A percentile compares a stretch with the other conserved stretches of the same genome.
Conservation (phyloP, 2,113 vertebrate species). For the Erinaceus europaeus region DNA sequence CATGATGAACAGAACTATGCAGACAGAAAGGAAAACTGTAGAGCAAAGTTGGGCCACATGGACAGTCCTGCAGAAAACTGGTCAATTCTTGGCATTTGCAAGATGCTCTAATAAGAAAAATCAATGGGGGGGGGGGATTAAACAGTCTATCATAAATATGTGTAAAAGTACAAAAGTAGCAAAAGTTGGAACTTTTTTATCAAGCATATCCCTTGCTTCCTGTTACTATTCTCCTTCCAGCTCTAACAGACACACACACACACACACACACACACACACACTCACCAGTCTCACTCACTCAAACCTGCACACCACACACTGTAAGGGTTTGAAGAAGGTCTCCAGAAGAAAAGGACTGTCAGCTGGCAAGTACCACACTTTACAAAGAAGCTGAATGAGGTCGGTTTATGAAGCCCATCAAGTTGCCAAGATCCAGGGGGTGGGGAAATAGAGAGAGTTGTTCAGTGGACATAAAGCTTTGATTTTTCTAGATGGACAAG, state of each 20-base stretch:
- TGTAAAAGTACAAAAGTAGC: too few relatives aligned
- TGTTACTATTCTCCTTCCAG: neutral
- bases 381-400: neutral
- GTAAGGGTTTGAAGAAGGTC: neutral
- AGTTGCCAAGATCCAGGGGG: neutral
- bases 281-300: neutral
- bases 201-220: neutral
- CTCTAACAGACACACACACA: too few relatives aligned
- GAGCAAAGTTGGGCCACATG: neutral
- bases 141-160: neutral
- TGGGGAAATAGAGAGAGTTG: neutral
- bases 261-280: neutral
- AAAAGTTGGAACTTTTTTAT: too few relatives aligned
- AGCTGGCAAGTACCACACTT: neutral
- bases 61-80: neutral
- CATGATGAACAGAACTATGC: neutral
- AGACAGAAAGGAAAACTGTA: neutral
- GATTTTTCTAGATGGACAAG: neutral
- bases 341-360: too few relatives aligned
- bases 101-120: neutral
- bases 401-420: neutral
- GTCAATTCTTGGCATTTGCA: neutral
- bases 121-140: neutral
- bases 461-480: neutral
- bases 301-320: rapidly evolving